Evolutionary conservation across 2,113 vertebrate genomes (phyloP).

Genomic region (Lepidothrix coronata): DNA sequence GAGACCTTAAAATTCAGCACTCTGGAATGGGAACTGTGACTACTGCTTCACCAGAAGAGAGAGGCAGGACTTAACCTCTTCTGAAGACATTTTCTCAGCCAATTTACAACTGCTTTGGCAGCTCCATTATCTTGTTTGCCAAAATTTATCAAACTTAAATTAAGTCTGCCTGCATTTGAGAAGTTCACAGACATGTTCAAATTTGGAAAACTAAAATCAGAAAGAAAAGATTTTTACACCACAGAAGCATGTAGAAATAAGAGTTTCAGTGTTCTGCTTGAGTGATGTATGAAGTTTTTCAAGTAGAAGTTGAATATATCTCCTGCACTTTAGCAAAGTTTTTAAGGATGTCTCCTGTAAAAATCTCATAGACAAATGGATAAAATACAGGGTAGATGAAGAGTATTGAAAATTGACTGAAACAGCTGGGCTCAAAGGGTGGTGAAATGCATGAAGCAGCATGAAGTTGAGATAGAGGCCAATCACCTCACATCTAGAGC

Average conservation of each 20-base stretch:
- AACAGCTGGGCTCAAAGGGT: background rate
- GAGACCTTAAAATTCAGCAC: background rate
- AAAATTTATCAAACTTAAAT: slow-evolving; percentile 38
- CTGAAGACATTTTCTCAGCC: slow-evolving; percentile 17
- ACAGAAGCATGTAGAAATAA: background rate
- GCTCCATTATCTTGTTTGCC: slow-evolving; percentile 4
- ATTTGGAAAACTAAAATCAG: slow-evolving; percentile 36
- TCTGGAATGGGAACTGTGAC: background rate
- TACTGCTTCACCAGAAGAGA: background rate
- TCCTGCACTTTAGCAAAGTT: background rate
- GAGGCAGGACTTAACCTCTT: slow-evolving; percentile 13
- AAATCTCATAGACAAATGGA: background rate
- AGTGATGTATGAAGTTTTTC: background rate
- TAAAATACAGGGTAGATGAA: background rate
- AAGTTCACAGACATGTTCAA: slow-evolving; percentile 23
- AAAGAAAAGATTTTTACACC: slow-evolving; percentile 8
- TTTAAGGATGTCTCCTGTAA: background rate
- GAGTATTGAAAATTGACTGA: background rate
- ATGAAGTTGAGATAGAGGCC: background rate
- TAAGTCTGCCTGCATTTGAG: background rate
- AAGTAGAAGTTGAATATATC: background rate
- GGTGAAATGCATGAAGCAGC: background rate
- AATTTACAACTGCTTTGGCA: slow-evolving; percentile 31
- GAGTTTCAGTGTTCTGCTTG: background rate
- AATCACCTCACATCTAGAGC: background rate